Percentiles rank a stretch among this genome's conserved stretches.
These are phyloP conservation scores for Edolisoma coerulescens DNA, from an alignment of 2,113 vertebrate species.

Conservation along the genomic window DNA sequence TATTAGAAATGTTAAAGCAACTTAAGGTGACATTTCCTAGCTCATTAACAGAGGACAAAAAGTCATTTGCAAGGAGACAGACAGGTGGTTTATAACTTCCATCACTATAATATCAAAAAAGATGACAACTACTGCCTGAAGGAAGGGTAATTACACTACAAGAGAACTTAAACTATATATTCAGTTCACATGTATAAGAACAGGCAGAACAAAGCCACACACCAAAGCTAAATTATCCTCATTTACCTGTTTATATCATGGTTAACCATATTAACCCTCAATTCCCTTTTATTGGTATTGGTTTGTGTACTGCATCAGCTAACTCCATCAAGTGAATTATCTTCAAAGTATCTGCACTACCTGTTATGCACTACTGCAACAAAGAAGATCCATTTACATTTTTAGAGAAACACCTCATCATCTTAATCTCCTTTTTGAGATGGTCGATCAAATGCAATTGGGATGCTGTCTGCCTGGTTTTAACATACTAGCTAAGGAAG, in stretches of 20 bases:
- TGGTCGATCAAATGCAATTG: background rate
- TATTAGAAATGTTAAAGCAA: background rate
- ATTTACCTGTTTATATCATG: background rate
- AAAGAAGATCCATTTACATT: background rate
- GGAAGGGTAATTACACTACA: background rate
- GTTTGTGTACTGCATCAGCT: background rate
- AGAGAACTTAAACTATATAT: background rate
- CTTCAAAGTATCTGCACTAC: background rate
- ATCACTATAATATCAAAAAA: background rate
- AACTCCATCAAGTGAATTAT: background rate
- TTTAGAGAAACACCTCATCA: background rate
- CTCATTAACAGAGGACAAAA: constrained; percentile 21
- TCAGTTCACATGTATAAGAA: background rate
- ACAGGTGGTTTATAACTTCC: constrained; percentile 22
- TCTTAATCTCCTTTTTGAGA: background rate
- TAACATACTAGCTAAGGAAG: background rate
- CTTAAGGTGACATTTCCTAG: constrained; percentile 19
- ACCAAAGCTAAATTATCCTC: background rate
- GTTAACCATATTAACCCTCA: background rate
- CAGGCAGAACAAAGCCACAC: background rate
- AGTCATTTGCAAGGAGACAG: constrained; percentile 34
- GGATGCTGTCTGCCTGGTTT: background rate
- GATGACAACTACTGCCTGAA: constrained; percentile 20
- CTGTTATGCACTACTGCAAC: background rate
- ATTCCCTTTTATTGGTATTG: background rate